Conservation (phyloP, 2,888 invertebrate genomes). For the Sminthurides aquaticus region DNA sequence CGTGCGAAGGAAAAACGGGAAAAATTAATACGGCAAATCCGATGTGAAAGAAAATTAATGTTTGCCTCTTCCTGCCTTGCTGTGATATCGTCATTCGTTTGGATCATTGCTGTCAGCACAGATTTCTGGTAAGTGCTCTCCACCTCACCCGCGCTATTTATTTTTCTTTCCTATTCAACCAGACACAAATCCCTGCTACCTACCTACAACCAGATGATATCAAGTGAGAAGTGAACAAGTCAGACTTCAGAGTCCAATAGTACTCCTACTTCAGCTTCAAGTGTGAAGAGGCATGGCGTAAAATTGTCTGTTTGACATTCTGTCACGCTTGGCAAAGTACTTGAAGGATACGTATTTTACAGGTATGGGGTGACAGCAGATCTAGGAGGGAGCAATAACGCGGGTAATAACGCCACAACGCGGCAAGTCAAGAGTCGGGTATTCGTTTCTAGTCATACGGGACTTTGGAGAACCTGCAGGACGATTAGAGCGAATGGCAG, state of each 20-base stretch:
- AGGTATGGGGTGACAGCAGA: slow-evolving; percentile 17
- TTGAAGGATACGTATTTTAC: no score
- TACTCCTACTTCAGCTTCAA: no score
- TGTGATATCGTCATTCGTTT: slow-evolving; percentile 59
- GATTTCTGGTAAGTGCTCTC: slow-evolving; percentile 57
- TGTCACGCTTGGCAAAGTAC: no score
- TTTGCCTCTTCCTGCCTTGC: slow-evolving; percentile 62
- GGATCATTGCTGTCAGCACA: slow-evolving; percentile 67
- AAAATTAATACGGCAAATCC: slow-evolving; percentile 23
- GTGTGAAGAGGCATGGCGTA: no score
- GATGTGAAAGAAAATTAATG: slow-evolving; percentile 59
- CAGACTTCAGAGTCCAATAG: no score
- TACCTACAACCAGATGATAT: no score
- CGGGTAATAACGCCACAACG: background rate
- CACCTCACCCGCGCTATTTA: background rate
- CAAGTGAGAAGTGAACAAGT: no score
- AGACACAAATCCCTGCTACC: background rate
- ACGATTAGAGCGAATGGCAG: slow-evolving; percentile 17
- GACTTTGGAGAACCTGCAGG: slow-evolving; percentile 62
- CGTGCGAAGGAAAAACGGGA: slow-evolving; percentile 28
- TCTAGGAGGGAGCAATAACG: background rate
- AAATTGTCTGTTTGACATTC: no score
- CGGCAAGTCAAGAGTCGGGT: slow-evolving; percentile 35
- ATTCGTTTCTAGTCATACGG: slow-evolving; percentile 60
- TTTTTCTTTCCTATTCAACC: background rate